phyloP scores from a whole-genome alignment of 2,888 invertebrate species.

The Cataglyphis altisquamis region DNA sequence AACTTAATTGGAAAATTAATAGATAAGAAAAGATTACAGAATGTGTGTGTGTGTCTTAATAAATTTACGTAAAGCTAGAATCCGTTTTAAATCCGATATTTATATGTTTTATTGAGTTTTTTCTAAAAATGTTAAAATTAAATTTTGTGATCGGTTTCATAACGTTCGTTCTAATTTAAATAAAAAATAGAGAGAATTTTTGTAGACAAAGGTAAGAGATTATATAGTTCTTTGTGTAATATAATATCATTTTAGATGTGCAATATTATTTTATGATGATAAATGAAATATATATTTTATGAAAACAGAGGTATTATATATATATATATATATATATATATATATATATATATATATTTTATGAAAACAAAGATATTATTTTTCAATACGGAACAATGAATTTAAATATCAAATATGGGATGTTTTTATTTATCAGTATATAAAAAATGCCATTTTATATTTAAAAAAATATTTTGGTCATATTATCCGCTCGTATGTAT shows the following conservation, averaged over 20 bases:
- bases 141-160: conserved; percentile 13
- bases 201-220: background rate
- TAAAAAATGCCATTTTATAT: background rate
- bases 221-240: background rate
- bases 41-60: background rate
- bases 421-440: background rate
- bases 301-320: background rate
- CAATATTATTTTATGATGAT: background rate
- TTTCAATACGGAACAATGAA: background rate
- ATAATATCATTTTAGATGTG: background rate
- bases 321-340: too few relatives aligned
- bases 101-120: conserved; percentile 1
- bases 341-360: background rate
- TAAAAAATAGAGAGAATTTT: background rate
- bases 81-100: conserved; percentile 3
- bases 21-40: too few relatives aligned
- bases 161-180: background rate
- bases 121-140: background rate
- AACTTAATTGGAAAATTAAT: background rate
- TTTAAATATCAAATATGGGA: background rate
- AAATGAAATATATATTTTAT: background rate
- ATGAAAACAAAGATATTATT: background rate
- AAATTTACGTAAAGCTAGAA: background rate
- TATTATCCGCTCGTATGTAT: background rate
- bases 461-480: background rate